Percentiles rank a stretch among this genome's conserved stretches.
phyloP scores from a whole-genome alignment of 2,113 vertebrate genomes.

The Castor canadensis region DNA sequence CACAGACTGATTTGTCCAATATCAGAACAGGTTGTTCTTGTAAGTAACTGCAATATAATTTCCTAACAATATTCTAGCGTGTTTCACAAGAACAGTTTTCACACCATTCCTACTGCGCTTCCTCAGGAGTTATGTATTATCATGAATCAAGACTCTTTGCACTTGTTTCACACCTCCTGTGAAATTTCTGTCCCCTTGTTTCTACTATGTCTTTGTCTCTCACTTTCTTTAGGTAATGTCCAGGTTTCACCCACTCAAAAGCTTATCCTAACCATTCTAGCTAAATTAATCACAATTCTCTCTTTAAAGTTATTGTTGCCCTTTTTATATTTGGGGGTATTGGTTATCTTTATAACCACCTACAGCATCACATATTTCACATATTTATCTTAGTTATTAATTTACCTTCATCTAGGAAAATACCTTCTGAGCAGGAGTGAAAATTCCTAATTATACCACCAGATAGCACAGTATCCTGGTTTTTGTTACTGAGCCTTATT shows the following conservation, averaged over 20 bases:
- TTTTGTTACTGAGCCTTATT: background rate
- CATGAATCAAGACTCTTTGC: background rate
- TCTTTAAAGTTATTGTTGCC: background rate
- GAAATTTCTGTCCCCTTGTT: background rate
- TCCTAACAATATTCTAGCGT: background rate
- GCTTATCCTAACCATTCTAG: background rate
- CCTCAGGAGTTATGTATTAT: background rate
- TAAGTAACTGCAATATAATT: background rate
- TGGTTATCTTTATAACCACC: background rate
- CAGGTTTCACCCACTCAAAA: background rate
- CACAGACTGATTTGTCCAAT: background rate
- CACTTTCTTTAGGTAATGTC: background rate
- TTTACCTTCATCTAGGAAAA: background rate
- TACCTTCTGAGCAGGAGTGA: background rate
- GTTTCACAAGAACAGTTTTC: background rate
- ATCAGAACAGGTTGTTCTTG: background rate
- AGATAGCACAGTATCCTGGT: too few relatives aligned
- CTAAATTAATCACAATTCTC: background rate
- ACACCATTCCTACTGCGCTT: background rate
- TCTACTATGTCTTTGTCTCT: background rate
- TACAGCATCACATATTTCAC: background rate
- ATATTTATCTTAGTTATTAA: background rate
- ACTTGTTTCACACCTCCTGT: too few relatives aligned
- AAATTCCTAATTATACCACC: background rate
- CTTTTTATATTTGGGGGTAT: background rate